A percentile compares a stretch with the other conserved stretches of the same genome.
Evolutionary conservation across 1,140 invertebrate species (phyloP).

Genomic region (Lordiphosa mommai): DNA sequence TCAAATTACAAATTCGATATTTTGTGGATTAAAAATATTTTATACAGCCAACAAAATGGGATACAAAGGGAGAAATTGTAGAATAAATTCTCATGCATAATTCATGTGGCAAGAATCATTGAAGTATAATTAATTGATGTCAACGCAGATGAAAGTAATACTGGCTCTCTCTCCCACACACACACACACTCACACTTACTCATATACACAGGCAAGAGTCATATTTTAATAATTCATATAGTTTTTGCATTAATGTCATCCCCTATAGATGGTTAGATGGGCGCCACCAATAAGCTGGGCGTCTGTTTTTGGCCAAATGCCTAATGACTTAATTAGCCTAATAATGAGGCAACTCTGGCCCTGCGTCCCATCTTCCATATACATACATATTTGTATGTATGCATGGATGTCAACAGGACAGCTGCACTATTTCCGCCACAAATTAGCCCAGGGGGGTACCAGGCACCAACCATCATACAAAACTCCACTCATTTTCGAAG

Average conservation of each 20-base stretch:
- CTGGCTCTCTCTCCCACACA: neutral
- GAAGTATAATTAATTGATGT: conserved; percentile 68
- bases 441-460: no score
- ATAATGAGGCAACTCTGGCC: conserved; percentile 38
- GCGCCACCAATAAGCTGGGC: neutral
- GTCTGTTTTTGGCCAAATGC: conserved; percentile 43
- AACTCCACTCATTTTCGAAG: no score
- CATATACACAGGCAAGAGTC: neutral
- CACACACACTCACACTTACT: conserved; percentile 1
- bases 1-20: no score
- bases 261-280: no score
- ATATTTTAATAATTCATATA: conserved; percentile 71
- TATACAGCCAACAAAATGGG: no score
- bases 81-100: conserved; percentile 40
- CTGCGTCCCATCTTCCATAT: no score
- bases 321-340: conserved; percentile 74
- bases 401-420: conserved; percentile 18
- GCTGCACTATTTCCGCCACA: conserved; percentile 44
- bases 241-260: conserved; percentile 48
- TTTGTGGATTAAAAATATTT: no score
- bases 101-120: conserved; percentile 61
- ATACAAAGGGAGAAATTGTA: neutral
- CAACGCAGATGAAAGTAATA: conserved; percentile 47
- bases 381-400: neutral
- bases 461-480: no score